Percentiles rank a stretch among this genome's conserved stretches.
Evolutionary conservation across 2,113 vertebrate species (phyloP).

Genomic region (Muntiacus muntjak): DNA sequence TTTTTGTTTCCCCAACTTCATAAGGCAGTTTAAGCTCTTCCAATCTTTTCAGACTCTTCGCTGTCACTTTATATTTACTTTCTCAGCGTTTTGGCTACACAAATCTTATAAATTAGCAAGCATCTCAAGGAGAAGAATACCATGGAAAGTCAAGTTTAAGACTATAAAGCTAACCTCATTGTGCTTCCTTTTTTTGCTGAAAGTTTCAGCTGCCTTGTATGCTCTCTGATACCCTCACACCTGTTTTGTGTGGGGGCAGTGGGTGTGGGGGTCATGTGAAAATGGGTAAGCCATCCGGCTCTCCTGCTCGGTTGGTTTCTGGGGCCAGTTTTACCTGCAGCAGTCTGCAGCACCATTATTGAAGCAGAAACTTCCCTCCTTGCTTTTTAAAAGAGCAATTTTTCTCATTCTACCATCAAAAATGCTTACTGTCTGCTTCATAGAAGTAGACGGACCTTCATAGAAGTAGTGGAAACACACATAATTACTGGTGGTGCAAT

Average conservation of each 20-base stretch:
- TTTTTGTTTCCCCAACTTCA: background rate
- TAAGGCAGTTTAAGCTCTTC: background rate
- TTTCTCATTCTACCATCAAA: conserved; percentile 32
- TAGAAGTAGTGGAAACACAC: background rate
- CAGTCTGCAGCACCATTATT: background rate
- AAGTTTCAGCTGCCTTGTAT: background rate
- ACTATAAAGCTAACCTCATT: background rate
- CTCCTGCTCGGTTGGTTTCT: background rate
- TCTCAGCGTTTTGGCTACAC: background rate
- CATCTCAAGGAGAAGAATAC: background rate
- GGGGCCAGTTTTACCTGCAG: background rate
- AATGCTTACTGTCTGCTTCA: background rate
- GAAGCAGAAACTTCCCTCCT: background rate
- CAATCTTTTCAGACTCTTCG: background rate
- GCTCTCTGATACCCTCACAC: background rate
- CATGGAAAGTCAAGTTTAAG: background rate
- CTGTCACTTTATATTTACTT: background rate
- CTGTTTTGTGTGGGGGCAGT: background rate
- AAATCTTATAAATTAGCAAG: conserved; percentile 12
- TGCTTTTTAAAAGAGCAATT: background rate
- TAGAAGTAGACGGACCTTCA: background rate
- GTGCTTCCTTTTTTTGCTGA: background rate
- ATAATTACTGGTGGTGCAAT: background rate
- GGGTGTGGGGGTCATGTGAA: background rate
- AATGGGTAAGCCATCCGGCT: background rate